Evolutionary conservation across 2,888 invertebrate species (phyloP), one percentile per base, ranked within the genome.

Genomic region (Drosophila quasianomalipes): DNA sequence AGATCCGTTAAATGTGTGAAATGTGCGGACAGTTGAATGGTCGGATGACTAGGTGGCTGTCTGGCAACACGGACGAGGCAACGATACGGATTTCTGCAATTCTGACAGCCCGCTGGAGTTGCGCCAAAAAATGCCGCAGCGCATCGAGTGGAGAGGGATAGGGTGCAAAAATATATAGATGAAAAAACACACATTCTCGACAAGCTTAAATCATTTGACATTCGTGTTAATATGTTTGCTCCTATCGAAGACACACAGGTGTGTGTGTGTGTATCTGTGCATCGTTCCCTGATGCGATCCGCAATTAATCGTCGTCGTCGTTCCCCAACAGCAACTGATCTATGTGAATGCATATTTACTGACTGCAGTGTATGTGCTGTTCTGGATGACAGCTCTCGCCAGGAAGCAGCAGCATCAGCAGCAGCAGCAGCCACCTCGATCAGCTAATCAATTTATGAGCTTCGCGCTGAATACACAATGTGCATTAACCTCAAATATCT

Each of bases 51-150:
- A 61, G 35, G 54, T 47, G 51, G 28, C 53, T 75, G 65, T 66
- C 35, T n/a, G 60, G 37, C 31, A 16, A 66, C 19, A 55, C 5
- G 65, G 62, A 26, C 47, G 53, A 26, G 63, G 55, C 70, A 74
- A 66, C 76, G 79, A 70, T 74, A 87, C 70, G 85, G 90, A 79
- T 76, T 87, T 85, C 66, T 89, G 90, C 85, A 82, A 62, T 76
- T 83, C 55, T 85, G 85, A 85, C 85, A 85, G 85, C 57, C 51
- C 60, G 70, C 85, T 85, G 85, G 90, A 85, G 90, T 78, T 85
- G 81, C 63, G 85, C 85, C 85, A 85, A 85, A 82, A 82, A 85
- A 87, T 79, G 73, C 67, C 67, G 44, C 59, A n/a, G 44, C 68
- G 51, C 70, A 58, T 72, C 82, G 79, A 51, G 83, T 49, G 39